Percentiles rank a stretch among this genome's conserved stretches.
Conservation (phyloP, 1,140 invertebrate genomes). For the Diuraphis noxia region DNA sequence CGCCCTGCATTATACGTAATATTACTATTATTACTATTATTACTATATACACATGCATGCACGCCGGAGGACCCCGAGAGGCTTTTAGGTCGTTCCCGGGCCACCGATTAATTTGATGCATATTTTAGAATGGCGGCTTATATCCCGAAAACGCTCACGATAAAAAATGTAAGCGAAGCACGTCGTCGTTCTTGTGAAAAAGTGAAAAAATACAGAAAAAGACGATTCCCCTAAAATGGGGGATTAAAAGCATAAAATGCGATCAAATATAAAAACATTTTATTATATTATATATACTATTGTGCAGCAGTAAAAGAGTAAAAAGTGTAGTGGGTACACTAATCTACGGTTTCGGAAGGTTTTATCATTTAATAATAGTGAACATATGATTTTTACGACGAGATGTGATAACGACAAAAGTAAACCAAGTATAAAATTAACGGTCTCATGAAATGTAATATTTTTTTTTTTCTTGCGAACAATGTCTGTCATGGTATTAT, state of each 20-base stretch:
- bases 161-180: constrained; percentile 37
- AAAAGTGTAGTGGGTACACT: background rate
- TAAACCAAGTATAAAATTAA: background rate
- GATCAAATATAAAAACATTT: constrained; percentile 1
- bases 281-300: background rate
- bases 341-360: background rate
- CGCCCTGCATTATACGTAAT: constrained; percentile 39
- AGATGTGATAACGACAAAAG: background rate
- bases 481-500: background rate
- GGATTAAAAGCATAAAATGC: constrained; percentile 32
- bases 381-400: background rate
- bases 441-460: background rate
- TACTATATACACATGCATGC: background rate
- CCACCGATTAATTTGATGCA: constrained; percentile 53
- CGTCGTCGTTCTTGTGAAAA: background rate
- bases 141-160: constrained; percentile 21
- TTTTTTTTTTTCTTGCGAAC: background rate
- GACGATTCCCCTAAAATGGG: background rate
- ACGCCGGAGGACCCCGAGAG: constrained; percentile 29
- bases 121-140: constrained; percentile 46
- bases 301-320: background rate
- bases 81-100: constrained; percentile 52
- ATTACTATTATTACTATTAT: background rate
- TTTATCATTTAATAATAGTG: background rate
- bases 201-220: background rate